These are phyloP conservation scores for Periophthalmus modestus DNA, from an alignment of 2,113 vertebrate genomes.

Conservation along the genomic window DNA sequence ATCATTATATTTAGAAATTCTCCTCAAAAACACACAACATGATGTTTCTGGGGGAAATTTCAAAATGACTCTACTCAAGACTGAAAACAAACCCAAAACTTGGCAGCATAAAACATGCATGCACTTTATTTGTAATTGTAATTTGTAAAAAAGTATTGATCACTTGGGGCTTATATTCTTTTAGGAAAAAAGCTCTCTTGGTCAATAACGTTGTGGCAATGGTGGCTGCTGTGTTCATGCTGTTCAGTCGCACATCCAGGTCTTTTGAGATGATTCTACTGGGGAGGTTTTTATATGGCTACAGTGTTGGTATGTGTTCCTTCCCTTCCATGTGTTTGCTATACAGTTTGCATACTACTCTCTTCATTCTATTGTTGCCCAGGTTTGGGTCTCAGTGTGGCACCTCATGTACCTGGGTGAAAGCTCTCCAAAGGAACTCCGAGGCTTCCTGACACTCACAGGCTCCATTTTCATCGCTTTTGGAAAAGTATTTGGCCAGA, in stretches of 20 bases:
- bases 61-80: no score
- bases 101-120: background rate
- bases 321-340: background rate
- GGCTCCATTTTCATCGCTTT: conserved; percentile 71
- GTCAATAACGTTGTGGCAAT: conserved; percentile 74
- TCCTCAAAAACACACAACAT: no score
- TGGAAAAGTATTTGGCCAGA: conserved; percentile 77
- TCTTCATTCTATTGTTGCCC: background rate
- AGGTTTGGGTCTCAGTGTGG: conserved; percentile 74
- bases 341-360: background rate
- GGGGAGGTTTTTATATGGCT: conserved; percentile 77
- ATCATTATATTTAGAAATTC: no score
- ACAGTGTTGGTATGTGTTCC: conserved; percentile 72
- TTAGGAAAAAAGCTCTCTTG: conserved; percentile 79
- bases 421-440: conserved; percentile 76
- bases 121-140: background rate
- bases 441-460: conserved; percentile 75
- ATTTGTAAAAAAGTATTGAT: background rate
- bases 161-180: conserved; percentile 9
- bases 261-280: conserved; percentile 83
- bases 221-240: conserved; percentile 74
- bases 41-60: no score
- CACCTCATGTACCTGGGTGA: conserved; percentile 78
- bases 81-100: no score
- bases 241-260: conserved; percentile 65